Evolutionary conservation across 2,797 vertebrate species (phyloP).

Genomic region (Tinamus major): DNA sequence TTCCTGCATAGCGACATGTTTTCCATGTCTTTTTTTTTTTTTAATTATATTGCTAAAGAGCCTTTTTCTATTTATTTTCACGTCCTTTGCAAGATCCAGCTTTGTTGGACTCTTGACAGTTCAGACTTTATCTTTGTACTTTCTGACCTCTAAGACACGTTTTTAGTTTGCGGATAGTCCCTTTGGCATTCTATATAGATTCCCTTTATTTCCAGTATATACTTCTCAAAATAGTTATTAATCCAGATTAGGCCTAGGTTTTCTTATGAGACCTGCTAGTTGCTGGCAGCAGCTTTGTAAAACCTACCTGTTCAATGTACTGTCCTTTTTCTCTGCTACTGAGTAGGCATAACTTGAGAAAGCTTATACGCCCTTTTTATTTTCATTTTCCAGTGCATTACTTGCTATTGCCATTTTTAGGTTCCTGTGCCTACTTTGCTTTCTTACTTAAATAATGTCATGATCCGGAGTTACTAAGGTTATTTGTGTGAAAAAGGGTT

Average conservation of each 20-base stretch:
- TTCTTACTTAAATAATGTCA: conserved; percentile 6
- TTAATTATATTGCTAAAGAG: neutral
- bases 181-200: neutral
- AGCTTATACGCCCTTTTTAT: conserved; percentile 13
- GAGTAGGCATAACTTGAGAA: neutral
- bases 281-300: neutral
- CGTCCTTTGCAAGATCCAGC: neutral
- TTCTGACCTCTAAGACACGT: neutral
- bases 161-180: neutral
- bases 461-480: conserved; percentile 14
- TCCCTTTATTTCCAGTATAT: neutral
- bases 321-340: neutral
- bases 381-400: neutral
- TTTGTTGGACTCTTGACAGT: neutral
- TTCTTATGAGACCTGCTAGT: neutral
- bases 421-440: neutral
- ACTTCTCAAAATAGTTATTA: neutral
- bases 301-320: conserved; percentile 11
- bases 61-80: neutral
- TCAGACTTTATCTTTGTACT: conserved; percentile 2
- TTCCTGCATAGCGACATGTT: neutral
- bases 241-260: neutral
- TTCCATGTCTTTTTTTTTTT: neutral
- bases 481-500: neutral
- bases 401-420: neutral